A percentile compares a stretch with the other conserved stretches of the same genome.
These are phyloP conservation scores for Empidonax traillii DNA, from an alignment of 2,113 vertebrate genomes.

Conservation along the genomic window DNA sequence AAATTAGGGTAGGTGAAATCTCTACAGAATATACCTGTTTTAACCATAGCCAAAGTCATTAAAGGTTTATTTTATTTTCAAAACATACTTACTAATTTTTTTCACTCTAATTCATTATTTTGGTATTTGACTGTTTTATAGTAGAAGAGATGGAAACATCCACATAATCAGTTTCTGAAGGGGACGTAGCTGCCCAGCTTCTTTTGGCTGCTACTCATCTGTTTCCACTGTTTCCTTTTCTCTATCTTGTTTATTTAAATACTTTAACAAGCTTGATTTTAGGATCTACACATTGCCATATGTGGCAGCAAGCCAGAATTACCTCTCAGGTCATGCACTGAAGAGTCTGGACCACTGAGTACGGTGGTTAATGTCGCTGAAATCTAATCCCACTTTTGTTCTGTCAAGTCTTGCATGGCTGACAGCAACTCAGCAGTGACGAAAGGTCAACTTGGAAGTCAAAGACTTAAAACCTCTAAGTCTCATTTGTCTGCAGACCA, in stretches of 20 bases:
- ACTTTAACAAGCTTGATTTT: slow-evolving; percentile 12
- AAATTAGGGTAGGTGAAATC: neutral
- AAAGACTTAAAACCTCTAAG: slow-evolving; percentile 22
- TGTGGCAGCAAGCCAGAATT: slow-evolving; percentile 1
- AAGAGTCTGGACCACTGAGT: neutral
- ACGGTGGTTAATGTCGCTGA: slow-evolving; percentile 17
- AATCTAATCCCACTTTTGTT: slow-evolving; percentile 47
- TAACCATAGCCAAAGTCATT: neutral
- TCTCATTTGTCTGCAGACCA: slow-evolving; percentile 10
- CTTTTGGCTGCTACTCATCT: neutral
- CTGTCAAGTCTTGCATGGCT: slow-evolving; percentile 54
- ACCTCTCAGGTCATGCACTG: neutral
- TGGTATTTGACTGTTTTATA: neutral
- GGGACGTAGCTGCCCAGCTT: neutral
- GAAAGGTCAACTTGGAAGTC: slow-evolving; percentile 50
- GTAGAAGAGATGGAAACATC: neutral
- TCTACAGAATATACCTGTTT: neutral
- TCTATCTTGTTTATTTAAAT: slow-evolving; percentile 23
- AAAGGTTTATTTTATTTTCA: neutral
- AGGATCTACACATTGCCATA: neutral
- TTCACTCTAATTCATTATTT: neutral
- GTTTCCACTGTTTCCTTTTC: neutral
- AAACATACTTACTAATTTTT: neutral
- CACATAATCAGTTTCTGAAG: neutral
- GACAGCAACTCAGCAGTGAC: slow-evolving; percentile 49